Percentiles rank a stretch among this genome's conserved stretches.
These are phyloP conservation scores for Protaetia brevitarsis DNA, from an alignment of 1,140 invertebrate species.

Conservation along the genomic window DNA sequence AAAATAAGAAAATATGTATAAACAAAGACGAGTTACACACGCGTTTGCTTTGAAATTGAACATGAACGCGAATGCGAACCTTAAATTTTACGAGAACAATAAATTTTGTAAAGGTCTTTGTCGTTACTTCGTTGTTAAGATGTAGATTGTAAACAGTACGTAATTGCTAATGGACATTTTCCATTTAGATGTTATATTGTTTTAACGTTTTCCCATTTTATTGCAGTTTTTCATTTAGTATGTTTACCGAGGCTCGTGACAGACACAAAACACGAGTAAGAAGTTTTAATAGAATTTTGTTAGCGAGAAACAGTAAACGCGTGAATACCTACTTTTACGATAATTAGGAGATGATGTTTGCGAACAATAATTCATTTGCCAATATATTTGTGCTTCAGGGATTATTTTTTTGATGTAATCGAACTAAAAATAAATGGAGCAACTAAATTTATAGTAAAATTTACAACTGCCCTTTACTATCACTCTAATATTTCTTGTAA, in stretches of 20 bases:
- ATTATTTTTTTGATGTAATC: too few relatives aligned
- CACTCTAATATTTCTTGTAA: too few relatives aligned
- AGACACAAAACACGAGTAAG: neutral
- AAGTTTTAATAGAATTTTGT: neutral
- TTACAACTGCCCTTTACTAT: too few relatives aligned
- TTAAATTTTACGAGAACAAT: constrained; percentile 15
- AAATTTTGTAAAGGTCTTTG: constrained; percentile 9
- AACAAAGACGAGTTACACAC: neutral
- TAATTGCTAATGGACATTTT: constrained; percentile 12
- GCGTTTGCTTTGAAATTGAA: neutral
- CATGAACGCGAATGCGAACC: neutral
- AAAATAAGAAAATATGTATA: constrained; percentile 1
- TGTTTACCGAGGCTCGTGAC: neutral
- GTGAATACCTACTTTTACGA: neutral
- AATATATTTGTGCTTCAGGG: too few relatives aligned
- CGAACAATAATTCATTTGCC: too few relatives aligned
- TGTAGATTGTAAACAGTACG: constrained; percentile 3
- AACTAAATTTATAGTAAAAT: too few relatives aligned
- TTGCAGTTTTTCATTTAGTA: constrained; percentile 6
- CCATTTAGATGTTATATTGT: constrained; percentile 17
- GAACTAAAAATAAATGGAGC: too few relatives aligned
- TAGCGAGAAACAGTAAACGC: neutral
- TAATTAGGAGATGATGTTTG: neutral
- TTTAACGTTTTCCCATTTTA: neutral
- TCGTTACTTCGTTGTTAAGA: constrained; percentile 3